phyloP scores from a whole-genome alignment of 2,797 vertebrate genomes.

The Pagetopsis macropterus region DNA sequence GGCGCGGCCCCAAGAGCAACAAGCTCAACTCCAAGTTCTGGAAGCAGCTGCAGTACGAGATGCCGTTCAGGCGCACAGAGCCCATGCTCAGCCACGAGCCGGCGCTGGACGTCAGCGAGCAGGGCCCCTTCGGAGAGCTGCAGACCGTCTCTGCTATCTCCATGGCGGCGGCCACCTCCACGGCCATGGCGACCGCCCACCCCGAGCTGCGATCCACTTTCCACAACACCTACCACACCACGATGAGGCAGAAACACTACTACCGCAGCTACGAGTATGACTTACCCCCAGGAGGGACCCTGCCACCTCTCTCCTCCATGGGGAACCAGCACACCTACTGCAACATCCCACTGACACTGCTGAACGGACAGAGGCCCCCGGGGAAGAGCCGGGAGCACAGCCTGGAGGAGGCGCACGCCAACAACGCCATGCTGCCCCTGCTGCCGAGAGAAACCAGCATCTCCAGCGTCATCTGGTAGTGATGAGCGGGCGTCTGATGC shows the following conservation, averaged over 20 bases:
- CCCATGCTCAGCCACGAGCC: conserved; percentile 93
- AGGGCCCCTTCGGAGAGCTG: conserved; percentile 97
- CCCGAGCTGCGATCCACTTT: conserved; percentile 97
- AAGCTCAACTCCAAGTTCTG: conserved; percentile 98
- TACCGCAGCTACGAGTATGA: conserved; percentile 98
- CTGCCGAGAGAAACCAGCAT: conserved; percentile 99
- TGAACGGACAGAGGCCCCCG: conserved; percentile 96
- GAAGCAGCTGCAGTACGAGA: conserved; percentile 99
- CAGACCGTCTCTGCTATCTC: conserved; percentile 98
- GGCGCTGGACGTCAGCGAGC: conserved; percentile 96
- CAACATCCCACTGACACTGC: conserved; percentile 99
- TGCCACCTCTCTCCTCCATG: conserved; percentile 94
- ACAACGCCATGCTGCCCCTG: conserved; percentile 97
- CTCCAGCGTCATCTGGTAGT: conserved; percentile 99
- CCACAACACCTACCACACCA: conserved; percentile 97
- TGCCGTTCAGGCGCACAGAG: conserved; percentile 98
- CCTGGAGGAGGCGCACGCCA: conserved; percentile 96
- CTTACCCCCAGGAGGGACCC: conserved; percentile 90
- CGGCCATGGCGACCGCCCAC: conserved; percentile 96
- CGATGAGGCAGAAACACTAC: conserved; percentile 99
- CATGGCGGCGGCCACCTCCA: conserved; percentile 97
- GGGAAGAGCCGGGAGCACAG: conserved; percentile 96
- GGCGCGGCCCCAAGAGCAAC: conserved; percentile 96
- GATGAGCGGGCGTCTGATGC: conserved; percentile 19
- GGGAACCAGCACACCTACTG: conserved; percentile 99